Evolutionary conservation across 2,113 vertebrate species (phyloP), one percentile per base, ranked within the genome.

Genomic region (Austrofundulus limnaeus): DNA sequence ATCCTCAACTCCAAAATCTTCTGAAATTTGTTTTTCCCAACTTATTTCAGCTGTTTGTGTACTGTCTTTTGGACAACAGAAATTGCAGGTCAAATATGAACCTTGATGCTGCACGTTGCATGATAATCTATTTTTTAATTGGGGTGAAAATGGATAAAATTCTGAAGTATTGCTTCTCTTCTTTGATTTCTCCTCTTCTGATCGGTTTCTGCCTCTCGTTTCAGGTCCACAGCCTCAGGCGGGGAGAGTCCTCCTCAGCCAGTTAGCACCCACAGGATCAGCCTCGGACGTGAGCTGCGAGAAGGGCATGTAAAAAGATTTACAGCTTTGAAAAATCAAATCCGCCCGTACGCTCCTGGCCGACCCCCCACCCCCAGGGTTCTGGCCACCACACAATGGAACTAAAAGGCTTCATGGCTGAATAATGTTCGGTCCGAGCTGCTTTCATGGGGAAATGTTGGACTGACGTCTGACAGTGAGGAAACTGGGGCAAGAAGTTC

Each of bases 281-380:
- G 77, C 61, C 49, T 67, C 77, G 74, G 59, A 77, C 58, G 61
- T 53, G 66, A 74, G 64, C 68, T 14, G 53, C 45, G 70, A 70
- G 64, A 72, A 71, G 78, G 79, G 64, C 81, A 66, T 79, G 80
- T 84, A 71, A 82, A 85, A 78, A 83, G 77, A 84, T 87, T 84
- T 80, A 60, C 68, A 69, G 83, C 81, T 85, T 75, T 79, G 51
- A 80, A 70, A n/a, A 72, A 68, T 65, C 77, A 78, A 83, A 85
- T 87, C 82, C 83, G 64, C 72, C 72, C 79, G 66, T 66, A 24
- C 17, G 70, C 78, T 77, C 86, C 80, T 82, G n/a, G n/a, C n/a
- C n/a, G n/a, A n/a, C n/a, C 82, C 82, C 70, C 53, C 5, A 64
- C 70, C 85, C 72, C 72, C 42, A 11, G 75, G 70, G 77, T 39